Base-by-base conservation (phyloP, 2,888 invertebrate species). In the Strigamia maritima region DNA sequence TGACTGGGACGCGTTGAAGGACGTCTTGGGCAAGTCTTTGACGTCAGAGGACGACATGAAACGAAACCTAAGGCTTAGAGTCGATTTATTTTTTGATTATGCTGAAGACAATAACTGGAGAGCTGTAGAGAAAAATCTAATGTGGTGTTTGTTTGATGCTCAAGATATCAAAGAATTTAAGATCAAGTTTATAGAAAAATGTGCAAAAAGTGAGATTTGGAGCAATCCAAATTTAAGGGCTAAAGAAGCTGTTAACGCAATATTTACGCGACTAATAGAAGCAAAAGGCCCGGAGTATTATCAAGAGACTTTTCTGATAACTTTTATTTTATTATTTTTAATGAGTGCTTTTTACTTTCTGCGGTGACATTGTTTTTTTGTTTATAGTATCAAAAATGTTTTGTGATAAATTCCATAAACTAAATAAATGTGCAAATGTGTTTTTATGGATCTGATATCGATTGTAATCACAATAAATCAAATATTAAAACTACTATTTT, bases 141-240 rank as follows among this genome's bases (percentile, higher is more conserved):
- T 70, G 70, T 70, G 70, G 70, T 70, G 70, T 70, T 70, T 70
- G n/a, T 70, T 70, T 12, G 70, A 70, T 70, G 70, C 70, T 26
- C 70, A 70, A 16, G 70, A 70, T 26, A 70, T 70, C 70, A 26
- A 70, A 26, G 70, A 70, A 14, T 70, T 70, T 70, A 70, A 28
- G n/a, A 70, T 70, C 2, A 70, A 70, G 28, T 70, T 70, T 28
- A 14, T 70, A 28, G 70, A 70, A n/a, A 70, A 12, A 70, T 70
- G 70, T 28, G 1, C 26, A 26, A 70, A 70, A 70, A 70, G 70
- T 70, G 70, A 70, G 28, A 70, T 70, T 70, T 70, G 70, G 70
- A 12, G n/a, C 14, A 70, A 28, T 70, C 26, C 26, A 26, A n/a
- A 70, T 26, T 16, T 70, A 26, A 28, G 14, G 14, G 26, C 70